Conservation (phyloP, 2,113 vertebrate genomes). For the Dasypus novemcinctus region DNA sequence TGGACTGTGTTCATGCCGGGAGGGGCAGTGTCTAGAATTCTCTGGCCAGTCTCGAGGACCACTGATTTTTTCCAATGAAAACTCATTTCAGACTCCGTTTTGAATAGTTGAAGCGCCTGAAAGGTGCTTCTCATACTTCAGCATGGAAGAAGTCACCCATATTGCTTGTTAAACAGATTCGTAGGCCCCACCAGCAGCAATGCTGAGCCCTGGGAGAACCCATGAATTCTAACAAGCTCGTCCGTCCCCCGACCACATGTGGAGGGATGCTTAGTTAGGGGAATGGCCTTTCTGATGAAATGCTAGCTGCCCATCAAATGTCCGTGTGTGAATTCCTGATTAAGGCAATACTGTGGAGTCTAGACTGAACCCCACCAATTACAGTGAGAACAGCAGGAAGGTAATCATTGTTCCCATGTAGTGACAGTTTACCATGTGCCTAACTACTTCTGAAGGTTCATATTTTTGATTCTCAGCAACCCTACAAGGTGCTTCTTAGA, state of each 20-base stretch:
- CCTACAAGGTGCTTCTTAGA: neutral
- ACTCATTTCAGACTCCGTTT: neutral
- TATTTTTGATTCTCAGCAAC: neutral
- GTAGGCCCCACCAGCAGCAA: neutral
- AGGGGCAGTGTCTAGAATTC: neutral
- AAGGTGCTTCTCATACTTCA: neutral
- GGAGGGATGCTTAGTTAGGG: neutral
- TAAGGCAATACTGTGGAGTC: neutral
- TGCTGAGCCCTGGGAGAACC: too few relatives aligned
- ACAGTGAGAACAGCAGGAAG: neutral
- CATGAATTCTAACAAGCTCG: neutral
- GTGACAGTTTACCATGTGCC: neutral
- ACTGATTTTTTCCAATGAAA: neutral
- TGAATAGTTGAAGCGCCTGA: neutral
- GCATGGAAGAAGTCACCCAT: too few relatives aligned
- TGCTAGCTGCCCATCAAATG: neutral
- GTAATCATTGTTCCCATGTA: too few relatives aligned
- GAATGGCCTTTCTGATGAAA: neutral
- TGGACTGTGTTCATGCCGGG: neutral
- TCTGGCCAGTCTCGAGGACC: neutral
- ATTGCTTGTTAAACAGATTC: neutral
- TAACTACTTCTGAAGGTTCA: neutral
- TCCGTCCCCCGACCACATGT: neutral
- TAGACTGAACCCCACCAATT: too few relatives aligned
- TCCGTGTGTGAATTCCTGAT: neutral